Evolutionary conservation across 2,113 vertebrate genomes (phyloP).

Genomic region (Crotophaga sulcirostris): DNA sequence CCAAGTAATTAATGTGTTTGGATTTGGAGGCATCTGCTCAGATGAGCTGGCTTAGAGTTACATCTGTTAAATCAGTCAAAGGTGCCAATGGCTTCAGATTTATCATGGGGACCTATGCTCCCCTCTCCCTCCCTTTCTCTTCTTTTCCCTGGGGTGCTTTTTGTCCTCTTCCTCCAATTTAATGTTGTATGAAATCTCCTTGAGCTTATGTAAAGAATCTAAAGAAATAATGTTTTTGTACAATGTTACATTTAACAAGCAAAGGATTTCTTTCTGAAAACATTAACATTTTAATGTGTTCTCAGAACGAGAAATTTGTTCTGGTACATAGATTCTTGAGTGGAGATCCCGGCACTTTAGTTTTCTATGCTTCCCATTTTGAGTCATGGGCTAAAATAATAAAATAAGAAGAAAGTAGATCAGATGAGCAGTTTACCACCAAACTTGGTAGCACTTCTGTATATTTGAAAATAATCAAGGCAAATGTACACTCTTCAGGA

Average conservation of each 20-base stretch:
- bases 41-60: neutral
- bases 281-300: neutral
- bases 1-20: neutral
- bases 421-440: neutral
- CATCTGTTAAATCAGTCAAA: neutral
- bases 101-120: accelerated
- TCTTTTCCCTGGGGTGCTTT: neutral
- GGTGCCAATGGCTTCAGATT: neutral
- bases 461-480: neutral
- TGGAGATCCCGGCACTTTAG: neutral
- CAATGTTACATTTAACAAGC: neutral
- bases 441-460: neutral
- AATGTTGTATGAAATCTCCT: neutral
- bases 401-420: neutral
- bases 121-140: neutral
- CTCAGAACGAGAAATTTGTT: neutral
- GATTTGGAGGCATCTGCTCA: neutral
- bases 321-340: neutral
- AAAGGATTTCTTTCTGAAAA: neutral
- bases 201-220: neutral
- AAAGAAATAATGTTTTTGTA: neutral
- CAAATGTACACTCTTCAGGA: accelerated
- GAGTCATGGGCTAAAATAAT: neutral
- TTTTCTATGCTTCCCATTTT: neutral
- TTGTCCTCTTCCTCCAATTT: neutral